Percentiles rank a stretch among this genome's conserved stretches.
These are phyloP conservation scores for Bathybates hornii DNA, from an alignment of 2,113 vertebrate genomes.

Conservation along the genomic window DNA sequence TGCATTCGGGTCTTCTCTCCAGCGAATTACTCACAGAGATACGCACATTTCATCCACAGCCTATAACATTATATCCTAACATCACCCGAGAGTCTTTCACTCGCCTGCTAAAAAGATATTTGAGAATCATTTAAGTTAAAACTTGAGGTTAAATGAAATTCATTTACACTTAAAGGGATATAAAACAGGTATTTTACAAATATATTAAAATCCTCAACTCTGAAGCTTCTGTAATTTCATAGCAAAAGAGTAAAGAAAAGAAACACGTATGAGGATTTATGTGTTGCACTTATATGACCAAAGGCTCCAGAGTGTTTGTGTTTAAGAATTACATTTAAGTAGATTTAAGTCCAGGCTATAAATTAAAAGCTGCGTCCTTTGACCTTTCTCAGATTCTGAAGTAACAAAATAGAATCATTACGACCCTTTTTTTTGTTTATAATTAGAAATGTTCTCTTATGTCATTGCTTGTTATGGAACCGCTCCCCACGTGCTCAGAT, in stretches of 20 bases:
- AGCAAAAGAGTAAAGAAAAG: neutral
- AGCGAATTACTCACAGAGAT: neutral
- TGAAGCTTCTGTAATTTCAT: neutral
- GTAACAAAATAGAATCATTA: neutral
- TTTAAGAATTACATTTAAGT: neutral
- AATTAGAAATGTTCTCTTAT: neutral
- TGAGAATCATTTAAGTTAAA: neutral
- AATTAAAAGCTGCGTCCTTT: neutral
- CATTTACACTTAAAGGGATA: neutral
- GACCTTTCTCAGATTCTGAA: neutral
- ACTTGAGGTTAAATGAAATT: fast-evolving
- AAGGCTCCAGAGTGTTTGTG: neutral
- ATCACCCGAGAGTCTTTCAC: neutral
- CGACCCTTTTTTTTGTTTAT: neutral
- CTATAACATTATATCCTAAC: fast-evolving
- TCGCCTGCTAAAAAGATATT: neutral
- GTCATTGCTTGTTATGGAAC: neutral
- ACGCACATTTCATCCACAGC: fast-evolving
- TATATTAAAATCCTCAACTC: neutral
- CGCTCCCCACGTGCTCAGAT: neutral
- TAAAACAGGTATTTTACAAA: neutral
- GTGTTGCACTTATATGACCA: neutral
- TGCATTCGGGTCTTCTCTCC: neutral
- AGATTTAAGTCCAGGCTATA: neutral
- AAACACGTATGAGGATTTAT: neutral